A percentile compares a stretch with the other conserved stretches of the same genome.
Evolutionary conservation across 1,140 invertebrate genomes (phyloP).

Genomic region (Euura lappo): DNA sequence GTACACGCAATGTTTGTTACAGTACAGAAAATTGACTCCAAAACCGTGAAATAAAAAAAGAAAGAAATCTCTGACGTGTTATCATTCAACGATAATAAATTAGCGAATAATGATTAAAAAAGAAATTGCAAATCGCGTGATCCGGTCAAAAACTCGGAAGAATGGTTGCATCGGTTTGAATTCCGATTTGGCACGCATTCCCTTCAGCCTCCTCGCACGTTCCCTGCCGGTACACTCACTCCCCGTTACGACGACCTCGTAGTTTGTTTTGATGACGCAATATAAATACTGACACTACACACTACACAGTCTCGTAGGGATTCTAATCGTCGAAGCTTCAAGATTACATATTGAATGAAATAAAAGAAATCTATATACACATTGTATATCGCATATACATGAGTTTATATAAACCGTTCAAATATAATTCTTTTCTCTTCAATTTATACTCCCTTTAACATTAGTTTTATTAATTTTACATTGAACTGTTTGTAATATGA

Average conservation of each 20-base stretch:
- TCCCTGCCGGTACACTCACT: not conserved
- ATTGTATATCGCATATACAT: too few relatives aligned
- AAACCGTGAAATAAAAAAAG: not conserved
- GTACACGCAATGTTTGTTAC: not conserved
- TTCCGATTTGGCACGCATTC: conserved; percentile 4
- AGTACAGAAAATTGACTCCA: too few relatives aligned
- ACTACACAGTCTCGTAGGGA: not conserved
- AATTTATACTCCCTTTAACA: too few relatives aligned
- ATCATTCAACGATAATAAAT: not conserved
- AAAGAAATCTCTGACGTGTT: not conserved
- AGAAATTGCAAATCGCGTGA: not conserved
- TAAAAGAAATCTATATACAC: too few relatives aligned
- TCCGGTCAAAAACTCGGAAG: not conserved
- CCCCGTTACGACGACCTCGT: not conserved
- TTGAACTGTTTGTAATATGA: too few relatives aligned
- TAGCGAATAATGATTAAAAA: not conserved
- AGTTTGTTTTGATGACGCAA: conserved; percentile 2
- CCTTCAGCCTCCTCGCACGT: not conserved
- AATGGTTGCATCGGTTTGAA: not conserved
- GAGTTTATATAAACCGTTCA: too few relatives aligned
- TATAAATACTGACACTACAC: not conserved
- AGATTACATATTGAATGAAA: too few relatives aligned
- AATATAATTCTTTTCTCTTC: too few relatives aligned
- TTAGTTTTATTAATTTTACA: too few relatives aligned
- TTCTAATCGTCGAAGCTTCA: not conserved